These are phyloP conservation scores for Hemaris fuciformis DNA, from an alignment of 2,888 invertebrate genomes.

Conservation along the genomic window DNA sequence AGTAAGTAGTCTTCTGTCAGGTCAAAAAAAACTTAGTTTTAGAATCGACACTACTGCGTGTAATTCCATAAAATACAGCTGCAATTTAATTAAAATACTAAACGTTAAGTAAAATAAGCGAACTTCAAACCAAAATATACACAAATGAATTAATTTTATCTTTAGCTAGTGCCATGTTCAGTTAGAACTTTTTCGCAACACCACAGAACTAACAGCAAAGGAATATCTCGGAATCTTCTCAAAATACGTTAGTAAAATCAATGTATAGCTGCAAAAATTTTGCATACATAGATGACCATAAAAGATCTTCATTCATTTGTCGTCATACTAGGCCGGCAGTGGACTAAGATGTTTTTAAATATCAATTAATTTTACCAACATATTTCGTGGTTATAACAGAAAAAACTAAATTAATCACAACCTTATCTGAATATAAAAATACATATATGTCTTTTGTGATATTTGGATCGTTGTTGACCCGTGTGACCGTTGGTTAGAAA, in stretches of 20 bases:
- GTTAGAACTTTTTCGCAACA: neutral
- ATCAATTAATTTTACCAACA: neutral
- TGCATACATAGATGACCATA: no score
- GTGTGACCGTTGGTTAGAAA: neutral
- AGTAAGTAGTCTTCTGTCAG: no score
- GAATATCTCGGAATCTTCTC: neutral
- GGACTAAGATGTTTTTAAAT: no score
- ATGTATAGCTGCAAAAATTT: no score
- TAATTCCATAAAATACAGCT: neutral
- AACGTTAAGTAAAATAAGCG: neutral
- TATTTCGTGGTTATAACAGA: neutral
- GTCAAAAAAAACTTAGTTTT: no score
- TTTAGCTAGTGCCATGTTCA: no score
- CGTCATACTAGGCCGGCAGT: no score
- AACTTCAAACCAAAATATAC: conserved; percentile 2
- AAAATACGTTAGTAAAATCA: neutral
- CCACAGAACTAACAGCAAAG: neutral
- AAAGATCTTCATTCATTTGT: no score
- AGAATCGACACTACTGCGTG: no score
- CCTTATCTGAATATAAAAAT: conserved; percentile 18
- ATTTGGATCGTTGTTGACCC: neutral
- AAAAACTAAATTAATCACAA: conserved; percentile 18
- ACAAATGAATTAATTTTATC: neutral
- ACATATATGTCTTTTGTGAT: conserved; percentile 21
- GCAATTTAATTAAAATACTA: neutral